These are phyloP conservation scores for Drosophila robusta DNA, from an alignment of 2,888 invertebrate species.

Conservation along the genomic window DNA sequence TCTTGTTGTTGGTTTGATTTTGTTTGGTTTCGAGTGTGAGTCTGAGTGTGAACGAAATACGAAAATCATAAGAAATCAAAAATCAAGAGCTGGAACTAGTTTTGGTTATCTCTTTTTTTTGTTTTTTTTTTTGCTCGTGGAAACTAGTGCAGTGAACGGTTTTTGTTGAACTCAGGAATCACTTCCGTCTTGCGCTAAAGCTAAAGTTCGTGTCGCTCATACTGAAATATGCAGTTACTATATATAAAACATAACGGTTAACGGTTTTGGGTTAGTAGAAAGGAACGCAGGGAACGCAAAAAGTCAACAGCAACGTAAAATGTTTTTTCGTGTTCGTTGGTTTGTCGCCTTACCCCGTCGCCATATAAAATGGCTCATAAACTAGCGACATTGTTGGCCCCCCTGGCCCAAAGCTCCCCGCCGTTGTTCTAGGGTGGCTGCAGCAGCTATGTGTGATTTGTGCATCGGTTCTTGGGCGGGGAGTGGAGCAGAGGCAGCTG, in stretches of 20 bases:
- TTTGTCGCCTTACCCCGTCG: slow-evolving; percentile 5
- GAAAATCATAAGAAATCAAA: slow-evolving; percentile 21
- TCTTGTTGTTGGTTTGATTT: slow-evolving; percentile 14
- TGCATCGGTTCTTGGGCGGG: slow-evolving; percentile 14
- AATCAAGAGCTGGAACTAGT: slow-evolving; percentile 33
- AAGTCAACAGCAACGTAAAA: slow-evolving; percentile 55
- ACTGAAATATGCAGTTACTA: slow-evolving; percentile 45
- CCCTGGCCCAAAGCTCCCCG: neutral
- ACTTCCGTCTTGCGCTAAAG: slow-evolving; percentile 60
- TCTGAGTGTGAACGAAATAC: slow-evolving; percentile 16
- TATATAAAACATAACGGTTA: slow-evolving; percentile 10
- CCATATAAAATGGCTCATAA: slow-evolving; percentile 61
- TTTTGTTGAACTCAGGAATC: slow-evolving; percentile 39
- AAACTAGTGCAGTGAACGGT: slow-evolving; percentile 68
- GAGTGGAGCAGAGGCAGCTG: neutral
- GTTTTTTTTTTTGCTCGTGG: slow-evolving; percentile 27
- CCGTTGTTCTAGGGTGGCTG: neutral
- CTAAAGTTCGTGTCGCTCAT: slow-evolving; percentile 67
- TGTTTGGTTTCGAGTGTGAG: slow-evolving; percentile 24
- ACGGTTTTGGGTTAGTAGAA: slow-evolving; percentile 29
- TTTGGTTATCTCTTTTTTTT: neutral
- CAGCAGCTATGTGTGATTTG: slow-evolving; percentile 42
- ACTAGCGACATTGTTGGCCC: slow-evolving; percentile 58
- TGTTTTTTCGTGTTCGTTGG: slow-evolving; percentile 47
- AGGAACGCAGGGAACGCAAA: slow-evolving; percentile 39